Conservation (phyloP, 1,140 invertebrate species). For the Drosophila parvula region DNA sequence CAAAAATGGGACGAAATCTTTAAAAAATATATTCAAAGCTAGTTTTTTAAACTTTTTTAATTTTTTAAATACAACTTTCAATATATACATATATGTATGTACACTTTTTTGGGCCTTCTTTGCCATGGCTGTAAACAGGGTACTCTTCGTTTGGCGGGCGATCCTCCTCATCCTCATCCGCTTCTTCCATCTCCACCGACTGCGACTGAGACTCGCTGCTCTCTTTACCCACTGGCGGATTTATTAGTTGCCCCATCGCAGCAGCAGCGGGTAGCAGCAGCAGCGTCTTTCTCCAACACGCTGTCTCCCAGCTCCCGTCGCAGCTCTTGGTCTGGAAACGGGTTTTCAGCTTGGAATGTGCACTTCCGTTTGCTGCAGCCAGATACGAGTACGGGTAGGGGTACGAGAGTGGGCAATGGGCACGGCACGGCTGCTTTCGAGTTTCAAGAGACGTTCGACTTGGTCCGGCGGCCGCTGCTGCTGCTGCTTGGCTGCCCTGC, state of each 20-base stretch:
- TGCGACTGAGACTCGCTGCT: conserved; percentile 64
- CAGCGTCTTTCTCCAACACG: conserved; percentile 68
- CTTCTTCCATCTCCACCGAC: conserved; percentile 14
- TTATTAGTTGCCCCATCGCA: conserved; percentile 69
- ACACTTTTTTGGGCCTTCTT: background rate
- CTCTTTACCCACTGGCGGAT: conserved; percentile 83
- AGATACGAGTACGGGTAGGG: conserved; percentile 31
- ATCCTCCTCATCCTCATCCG: conserved; percentile 10
- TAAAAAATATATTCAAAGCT: too few relatives aligned
- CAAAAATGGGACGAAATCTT: too few relatives aligned
- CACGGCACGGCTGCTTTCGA: conserved; percentile 64
- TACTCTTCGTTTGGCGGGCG: conserved; percentile 8
- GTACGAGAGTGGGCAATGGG: conserved; percentile 70
- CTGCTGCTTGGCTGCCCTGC: background rate
- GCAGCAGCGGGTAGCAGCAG: conserved; percentile 4
- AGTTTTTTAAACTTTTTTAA: background rate
- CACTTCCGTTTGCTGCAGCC: conserved; percentile 77
- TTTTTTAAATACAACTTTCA: too few relatives aligned
- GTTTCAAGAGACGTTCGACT: conserved; percentile 70
- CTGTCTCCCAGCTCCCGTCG: conserved; percentile 20
- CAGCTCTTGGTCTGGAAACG: conserved; percentile 57
- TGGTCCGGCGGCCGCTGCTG: conserved; percentile 12
- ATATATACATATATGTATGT: background rate
- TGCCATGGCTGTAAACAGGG: conserved; percentile 13
- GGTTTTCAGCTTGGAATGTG: conserved; percentile 82